phyloP scores from a whole-genome alignment of 2,797 vertebrate species.

The Crotalus adamanteus region DNA sequence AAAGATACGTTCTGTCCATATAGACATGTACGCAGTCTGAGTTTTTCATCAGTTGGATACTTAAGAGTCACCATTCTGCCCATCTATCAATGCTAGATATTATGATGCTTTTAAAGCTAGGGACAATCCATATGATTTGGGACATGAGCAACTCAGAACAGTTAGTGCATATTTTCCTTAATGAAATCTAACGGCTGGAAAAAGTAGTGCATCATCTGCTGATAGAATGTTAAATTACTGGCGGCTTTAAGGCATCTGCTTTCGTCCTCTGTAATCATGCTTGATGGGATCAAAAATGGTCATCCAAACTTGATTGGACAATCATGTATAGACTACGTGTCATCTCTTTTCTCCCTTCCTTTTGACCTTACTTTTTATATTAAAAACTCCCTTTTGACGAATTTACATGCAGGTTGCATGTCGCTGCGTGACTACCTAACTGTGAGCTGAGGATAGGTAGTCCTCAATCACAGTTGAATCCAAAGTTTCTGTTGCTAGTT shows the following conservation, averaged over 20 bases:
- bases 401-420: neutral
- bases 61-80: neutral
- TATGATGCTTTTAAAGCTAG: neutral
- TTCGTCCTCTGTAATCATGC: neutral
- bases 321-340: neutral
- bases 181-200: neutral
- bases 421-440: neutral
- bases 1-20: neutral
- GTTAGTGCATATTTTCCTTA: neutral
- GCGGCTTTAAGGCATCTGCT: neutral
- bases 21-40: neutral
- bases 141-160: neutral
- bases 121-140: neutral
- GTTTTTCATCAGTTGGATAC: neutral
- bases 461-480: no score
- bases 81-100: neutral
- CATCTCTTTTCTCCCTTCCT: neutral
- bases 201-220: neutral
- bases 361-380: no score
- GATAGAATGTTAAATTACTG: neutral
- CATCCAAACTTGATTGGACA: neutral
- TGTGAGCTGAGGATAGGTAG: neutral
- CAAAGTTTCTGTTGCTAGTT: no score
- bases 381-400: neutral
- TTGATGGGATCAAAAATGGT: neutral